Base-by-base conservation (phyloP, 1,140 invertebrate species). In the Eumaeus atala region DNA sequence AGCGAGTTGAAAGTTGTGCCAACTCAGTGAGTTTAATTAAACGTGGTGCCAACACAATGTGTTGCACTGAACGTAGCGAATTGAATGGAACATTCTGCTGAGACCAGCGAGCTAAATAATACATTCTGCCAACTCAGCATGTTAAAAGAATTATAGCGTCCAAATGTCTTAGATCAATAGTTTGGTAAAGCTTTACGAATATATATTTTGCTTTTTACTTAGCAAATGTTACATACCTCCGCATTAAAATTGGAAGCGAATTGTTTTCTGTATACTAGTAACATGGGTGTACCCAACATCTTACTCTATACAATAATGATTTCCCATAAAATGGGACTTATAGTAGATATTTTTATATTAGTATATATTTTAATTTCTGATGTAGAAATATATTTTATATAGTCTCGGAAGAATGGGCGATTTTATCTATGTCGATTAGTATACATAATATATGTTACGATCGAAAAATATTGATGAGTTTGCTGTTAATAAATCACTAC, bases 61-160 rank as follows among this genome's bases (percentile, higher is more conserved):
- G 21, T 28, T 28, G 21, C 21, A 28, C 6, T 28, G 21, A 28
- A 28, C 21, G 21, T 28, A 3, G 21, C 21, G 21, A 2, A 6
- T 28, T 6, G 6, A 28, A 28, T 28, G 2, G 6, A 6, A 28
- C 21, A 28, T 28, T 28, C 21, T 28, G 21, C 21, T 28, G 21
- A 28, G 2, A 28, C 6, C n/a, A n/a, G 21, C 21, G 21, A 28
- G 21, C 21, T 2, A 28, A 28, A 28, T 28, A 3, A 28, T 3
- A 28, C 21, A 6, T 28, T 28, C 21, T 28, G 37, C 37, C 11
- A 40, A 40, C 14, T 40, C 37, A 40, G 37, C 14, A 6, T 6
- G 37, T 14, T 14, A 6, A 28, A 72, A 59, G 7, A 37, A 37
- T 9, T 3, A 49, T 49, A 21, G 33, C 48, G 48, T 49, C 48